phyloP scores from a whole-genome alignment of 2,797 vertebrate species.

The Notoglanidium macrostoma region DNA sequence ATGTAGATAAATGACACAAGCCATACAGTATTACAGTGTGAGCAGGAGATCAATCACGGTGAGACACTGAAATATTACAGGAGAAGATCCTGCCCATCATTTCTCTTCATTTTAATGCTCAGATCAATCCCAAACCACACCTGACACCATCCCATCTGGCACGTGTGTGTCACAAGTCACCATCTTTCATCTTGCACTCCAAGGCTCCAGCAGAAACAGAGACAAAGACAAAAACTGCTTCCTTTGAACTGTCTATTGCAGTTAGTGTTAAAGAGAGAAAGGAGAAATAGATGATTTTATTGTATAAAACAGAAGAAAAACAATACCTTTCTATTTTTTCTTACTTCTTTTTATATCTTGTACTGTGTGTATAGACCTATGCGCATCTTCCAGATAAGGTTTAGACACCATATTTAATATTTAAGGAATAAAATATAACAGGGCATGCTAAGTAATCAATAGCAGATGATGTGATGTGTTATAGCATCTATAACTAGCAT shows the following conservation, averaged over 20 bases:
- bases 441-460: background rate
- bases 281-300: background rate
- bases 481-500: background rate
- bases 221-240: conserved; percentile 16
- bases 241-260: background rate
- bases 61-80: conserved; percentile 36
- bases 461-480: background rate
- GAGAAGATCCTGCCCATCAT: conserved; percentile 24
- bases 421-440: background rate
- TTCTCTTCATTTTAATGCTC: conserved; percentile 37
- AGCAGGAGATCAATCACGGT: conserved; percentile 8
- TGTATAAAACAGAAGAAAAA: background rate
- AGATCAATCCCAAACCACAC: conserved; percentile 27
- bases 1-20: conserved; percentile 29
- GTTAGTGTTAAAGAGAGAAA: background rate
- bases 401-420: background rate
- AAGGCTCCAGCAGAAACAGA: background rate
- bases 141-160: conserved; percentile 28
- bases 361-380: background rate
- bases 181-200: conserved; percentile 3
- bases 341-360: background rate
- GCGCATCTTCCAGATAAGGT: background rate
- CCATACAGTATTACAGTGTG: conserved; percentile 24
- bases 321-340: background rate
- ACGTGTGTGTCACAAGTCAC: conserved; percentile 14